A percentile compares a stretch with the other conserved stretches of the same genome.
Evolutionary conservation across 1,140 invertebrate species (phyloP).

Genomic region (Sitobion miscanthi): DNA sequence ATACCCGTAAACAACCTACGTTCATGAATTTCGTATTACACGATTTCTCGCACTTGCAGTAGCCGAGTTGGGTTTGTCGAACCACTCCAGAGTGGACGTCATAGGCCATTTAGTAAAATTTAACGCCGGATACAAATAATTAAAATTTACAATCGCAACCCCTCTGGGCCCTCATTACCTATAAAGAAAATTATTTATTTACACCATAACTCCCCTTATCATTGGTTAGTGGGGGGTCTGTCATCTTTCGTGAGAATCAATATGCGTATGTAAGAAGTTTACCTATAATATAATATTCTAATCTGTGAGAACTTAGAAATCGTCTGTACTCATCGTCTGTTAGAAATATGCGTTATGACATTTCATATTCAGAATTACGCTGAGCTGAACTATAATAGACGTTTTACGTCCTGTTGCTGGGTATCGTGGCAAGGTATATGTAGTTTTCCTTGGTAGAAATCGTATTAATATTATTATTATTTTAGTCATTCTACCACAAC

Average conservation of each 20-base stretch:
- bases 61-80: not conserved
- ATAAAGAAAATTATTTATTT: not conserved
- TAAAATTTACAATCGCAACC: not conserved
- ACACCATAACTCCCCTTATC: not conserved
- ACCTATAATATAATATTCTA: not conserved
- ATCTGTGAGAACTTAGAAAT: not conserved
- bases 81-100: not conserved
- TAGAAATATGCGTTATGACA: not conserved
- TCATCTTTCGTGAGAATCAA: too few species aligned
- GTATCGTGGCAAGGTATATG: not conserved
- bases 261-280: not conserved
- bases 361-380: not conserved
- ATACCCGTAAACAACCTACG: constrained; percentile 3
- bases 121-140: not conserved
- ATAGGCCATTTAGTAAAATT: not conserved
- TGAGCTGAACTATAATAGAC: not conserved
- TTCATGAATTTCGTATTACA: not conserved
- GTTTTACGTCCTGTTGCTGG: not conserved
- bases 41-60: not conserved
- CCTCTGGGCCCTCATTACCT: not conserved
- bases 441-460: not conserved
- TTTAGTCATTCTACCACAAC: not conserved
- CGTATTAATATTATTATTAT: not conserved
- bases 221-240: accelerated
- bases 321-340: not conserved